A percentile compares a stretch with the other conserved stretches of the same genome.
Conservation (phyloP, 2,113 vertebrate genomes). For the Tamias sibiricus region DNA sequence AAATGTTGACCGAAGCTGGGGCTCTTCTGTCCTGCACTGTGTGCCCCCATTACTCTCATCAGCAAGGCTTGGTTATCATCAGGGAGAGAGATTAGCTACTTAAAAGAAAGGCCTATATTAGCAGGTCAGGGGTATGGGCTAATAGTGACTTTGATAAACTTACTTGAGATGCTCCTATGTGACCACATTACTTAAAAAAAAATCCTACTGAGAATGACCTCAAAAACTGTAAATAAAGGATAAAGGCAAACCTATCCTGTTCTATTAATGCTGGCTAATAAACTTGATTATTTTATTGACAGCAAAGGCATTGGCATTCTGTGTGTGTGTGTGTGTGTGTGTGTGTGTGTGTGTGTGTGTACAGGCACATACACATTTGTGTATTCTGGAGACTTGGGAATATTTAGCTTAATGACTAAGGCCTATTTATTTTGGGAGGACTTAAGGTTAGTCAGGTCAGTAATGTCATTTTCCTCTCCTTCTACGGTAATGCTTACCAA, state of each 20-base stretch:
- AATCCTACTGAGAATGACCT: neutral
- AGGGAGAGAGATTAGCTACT: conserved; percentile 5
- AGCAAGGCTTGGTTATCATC: neutral
- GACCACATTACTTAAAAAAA: neutral
- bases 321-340: neutral
- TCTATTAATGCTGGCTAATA: neutral
- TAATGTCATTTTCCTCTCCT: neutral
- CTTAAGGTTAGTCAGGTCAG: neutral
- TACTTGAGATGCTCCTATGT: neutral
- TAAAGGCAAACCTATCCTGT: neutral
- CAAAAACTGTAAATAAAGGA: conserved; percentile 31
- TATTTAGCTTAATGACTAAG: conserved; percentile 27
- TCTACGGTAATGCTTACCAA: neutral
- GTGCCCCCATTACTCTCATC: neutral
- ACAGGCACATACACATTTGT: neutral
- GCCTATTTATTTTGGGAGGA: conserved; percentile 40
- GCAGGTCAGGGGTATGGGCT: neutral
- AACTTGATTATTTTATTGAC: conserved; percentile 40
- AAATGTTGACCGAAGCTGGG: neutral
- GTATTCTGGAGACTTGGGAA: neutral
- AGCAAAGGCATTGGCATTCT: neutral
- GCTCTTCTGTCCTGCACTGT: neutral
- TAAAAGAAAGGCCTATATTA: neutral
- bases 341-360: neutral
- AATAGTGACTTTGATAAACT: conserved; percentile 11